Conservation (phyloP, 2,113 vertebrate species). For the Gymnarchus niloticus region DNA sequence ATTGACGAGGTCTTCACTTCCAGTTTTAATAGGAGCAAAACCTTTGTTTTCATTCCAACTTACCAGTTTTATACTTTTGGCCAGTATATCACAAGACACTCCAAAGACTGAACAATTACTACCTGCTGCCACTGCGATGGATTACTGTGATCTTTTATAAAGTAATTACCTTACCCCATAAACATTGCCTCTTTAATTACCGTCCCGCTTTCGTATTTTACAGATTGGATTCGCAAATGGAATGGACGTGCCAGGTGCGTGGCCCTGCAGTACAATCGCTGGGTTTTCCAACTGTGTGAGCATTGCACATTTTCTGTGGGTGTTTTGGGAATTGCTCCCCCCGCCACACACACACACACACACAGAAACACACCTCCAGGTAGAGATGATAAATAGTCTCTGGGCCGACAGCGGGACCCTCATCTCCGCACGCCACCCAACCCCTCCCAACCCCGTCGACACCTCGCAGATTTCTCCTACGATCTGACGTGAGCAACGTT, state of each 20-base stretch:
- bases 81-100: not conserved
- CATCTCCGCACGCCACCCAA: not conserved
- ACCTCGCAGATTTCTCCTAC: conserved; percentile 17
- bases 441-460: not conserved
- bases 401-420: not conserved
- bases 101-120: not conserved
- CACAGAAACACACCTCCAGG: not conserved
- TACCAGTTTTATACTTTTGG: not conserved
- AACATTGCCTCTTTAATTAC: conserved; percentile 7
- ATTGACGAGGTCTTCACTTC: not conserved
- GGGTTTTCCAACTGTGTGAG: not conserved
- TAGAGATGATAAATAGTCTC: conserved; percentile 23
- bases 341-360: not conserved
- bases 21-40: conserved; percentile 2
- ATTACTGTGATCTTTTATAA: conserved; percentile 1
- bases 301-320: not conserved
- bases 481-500: conserved; percentile 12
- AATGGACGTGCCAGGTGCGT: not conserved
- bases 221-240: not conserved
- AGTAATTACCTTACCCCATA: conserved; percentile 3
- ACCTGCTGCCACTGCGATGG: not conserved
- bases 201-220: not conserved
- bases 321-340: not conserved
- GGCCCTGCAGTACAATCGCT: not conserved
- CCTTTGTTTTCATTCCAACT: not conserved